Conservation (phyloP, 2,113 vertebrate species). For the Plecturocebus donacophilus region DNA sequence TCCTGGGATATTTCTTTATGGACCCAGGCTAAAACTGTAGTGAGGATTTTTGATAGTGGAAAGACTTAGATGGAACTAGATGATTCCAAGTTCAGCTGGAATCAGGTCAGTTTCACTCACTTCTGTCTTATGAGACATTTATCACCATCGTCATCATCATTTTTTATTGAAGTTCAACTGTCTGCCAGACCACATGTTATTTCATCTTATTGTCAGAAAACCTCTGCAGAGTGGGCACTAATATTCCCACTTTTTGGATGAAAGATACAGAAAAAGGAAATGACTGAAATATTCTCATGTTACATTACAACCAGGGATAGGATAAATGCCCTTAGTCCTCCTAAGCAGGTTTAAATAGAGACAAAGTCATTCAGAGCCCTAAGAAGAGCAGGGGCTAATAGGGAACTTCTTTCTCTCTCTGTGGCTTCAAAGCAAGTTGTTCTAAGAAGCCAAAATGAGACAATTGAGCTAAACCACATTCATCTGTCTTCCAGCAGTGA, state of each 20-base stretch:
- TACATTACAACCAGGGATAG: neutral
- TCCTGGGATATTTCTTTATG: neutral
- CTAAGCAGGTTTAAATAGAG: neutral
- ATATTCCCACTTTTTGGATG: neutral
- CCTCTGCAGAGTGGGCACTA: neutral
- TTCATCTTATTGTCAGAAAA: conserved; percentile 28
- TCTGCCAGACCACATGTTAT: neutral
- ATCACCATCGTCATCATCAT: neutral
- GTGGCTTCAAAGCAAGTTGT: neutral
- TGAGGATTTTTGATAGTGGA: neutral
- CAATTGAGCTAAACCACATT: neutral
- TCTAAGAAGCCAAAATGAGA: neutral
- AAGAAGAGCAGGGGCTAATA: neutral
- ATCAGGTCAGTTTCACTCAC: neutral
- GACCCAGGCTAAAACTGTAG: neutral
- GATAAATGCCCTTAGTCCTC: neutral
- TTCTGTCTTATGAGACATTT: neutral
- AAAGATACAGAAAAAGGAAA: conserved; percentile 49
- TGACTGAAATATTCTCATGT: neutral
- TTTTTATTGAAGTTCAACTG: conserved; percentile 23
- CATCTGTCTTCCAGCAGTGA: neutral
- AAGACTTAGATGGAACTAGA: neutral
- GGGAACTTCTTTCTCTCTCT: neutral
- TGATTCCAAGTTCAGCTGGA: neutral
- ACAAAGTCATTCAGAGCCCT: neutral